A percentile compares a stretch with the other conserved stretches of the same genome.
phyloP scores from a whole-genome alignment of 2,113 vertebrate species.

The Noctilio leporinus region DNA sequence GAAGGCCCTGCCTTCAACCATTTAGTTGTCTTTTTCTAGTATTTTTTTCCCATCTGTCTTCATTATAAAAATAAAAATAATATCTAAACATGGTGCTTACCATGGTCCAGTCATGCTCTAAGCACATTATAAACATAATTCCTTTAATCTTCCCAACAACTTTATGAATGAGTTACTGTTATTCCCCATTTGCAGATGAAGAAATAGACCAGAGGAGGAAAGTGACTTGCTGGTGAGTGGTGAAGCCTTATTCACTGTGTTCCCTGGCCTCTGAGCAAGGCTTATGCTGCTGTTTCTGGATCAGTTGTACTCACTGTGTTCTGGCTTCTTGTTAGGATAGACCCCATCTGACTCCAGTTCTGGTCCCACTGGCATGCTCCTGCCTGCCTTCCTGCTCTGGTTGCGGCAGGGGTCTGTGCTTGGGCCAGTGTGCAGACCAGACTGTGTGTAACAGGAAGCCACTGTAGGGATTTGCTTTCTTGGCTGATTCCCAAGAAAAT shows the following conservation, averaged over 20 bases:
- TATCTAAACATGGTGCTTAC: not conserved
- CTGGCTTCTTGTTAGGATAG: not conserved
- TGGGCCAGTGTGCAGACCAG: not conserved
- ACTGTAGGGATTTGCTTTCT: not conserved
- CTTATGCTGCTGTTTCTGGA: not conserved
- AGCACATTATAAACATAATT: not conserved
- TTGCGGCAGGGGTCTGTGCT: not conserved
- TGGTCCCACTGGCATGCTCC: fast-evolving
- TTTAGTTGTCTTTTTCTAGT: not conserved
- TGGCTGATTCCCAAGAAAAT: not conserved
- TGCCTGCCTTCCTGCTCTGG: too few species aligned
- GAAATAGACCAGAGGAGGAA: not conserved
- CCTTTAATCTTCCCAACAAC: not conserved
- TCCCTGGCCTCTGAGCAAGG: not conserved
- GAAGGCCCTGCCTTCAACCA: not conserved
- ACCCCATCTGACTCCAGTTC: not conserved
- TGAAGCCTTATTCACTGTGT: not conserved
- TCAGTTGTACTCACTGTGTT: not conserved
- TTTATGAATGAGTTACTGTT: not conserved
- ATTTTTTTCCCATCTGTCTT: not conserved
- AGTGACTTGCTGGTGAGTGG: not conserved
- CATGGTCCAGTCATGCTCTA: not conserved
- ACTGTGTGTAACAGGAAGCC: not conserved
- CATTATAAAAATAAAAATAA: not conserved
- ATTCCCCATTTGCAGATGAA: not conserved